Evolutionary conservation across 2,113 vertebrate genomes (phyloP).

Genomic region (Podiceps cristatus): DNA sequence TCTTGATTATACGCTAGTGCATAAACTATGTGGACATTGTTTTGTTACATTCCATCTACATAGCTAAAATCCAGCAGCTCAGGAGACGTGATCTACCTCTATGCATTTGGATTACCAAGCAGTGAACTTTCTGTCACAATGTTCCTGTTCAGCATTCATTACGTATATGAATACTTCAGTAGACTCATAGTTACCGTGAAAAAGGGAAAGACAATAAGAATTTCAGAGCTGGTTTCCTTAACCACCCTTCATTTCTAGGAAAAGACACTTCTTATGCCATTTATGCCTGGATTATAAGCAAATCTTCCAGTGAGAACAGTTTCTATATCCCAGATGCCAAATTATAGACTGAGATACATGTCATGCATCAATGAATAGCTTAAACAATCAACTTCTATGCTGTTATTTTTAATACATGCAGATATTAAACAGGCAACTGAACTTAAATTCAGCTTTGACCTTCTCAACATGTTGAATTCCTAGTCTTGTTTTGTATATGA

Average conservation of each 20-base stretch:
- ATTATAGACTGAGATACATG: neutral
- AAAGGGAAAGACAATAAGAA: neutral
- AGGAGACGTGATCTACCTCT: neutral
- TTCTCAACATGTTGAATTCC: neutral
- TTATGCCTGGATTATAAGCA: neutral
- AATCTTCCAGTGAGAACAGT: neutral
- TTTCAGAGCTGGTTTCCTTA: neutral
- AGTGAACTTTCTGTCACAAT: neutral
- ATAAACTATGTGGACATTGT: neutral
- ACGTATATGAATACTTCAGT: neutral
- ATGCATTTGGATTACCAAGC: neutral
- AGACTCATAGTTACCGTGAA: neutral
- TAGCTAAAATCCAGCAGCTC: neutral
- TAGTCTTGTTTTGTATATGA: neutral
- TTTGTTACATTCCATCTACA: slow-evolving; percentile 17
- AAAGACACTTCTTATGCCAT: neutral
- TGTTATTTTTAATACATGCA: neutral
- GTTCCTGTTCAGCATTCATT: neutral
- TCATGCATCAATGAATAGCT: neutral
- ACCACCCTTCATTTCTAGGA: neutral
- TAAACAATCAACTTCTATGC: neutral
- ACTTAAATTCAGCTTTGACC: neutral
- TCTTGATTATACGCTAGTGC: neutral
- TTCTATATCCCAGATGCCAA: slow-evolving; percentile 9
- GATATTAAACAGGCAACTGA: neutral